phyloP scores from a whole-genome alignment of 1,140 invertebrate genomes.

The Zaprionus tsacasi region DNA sequence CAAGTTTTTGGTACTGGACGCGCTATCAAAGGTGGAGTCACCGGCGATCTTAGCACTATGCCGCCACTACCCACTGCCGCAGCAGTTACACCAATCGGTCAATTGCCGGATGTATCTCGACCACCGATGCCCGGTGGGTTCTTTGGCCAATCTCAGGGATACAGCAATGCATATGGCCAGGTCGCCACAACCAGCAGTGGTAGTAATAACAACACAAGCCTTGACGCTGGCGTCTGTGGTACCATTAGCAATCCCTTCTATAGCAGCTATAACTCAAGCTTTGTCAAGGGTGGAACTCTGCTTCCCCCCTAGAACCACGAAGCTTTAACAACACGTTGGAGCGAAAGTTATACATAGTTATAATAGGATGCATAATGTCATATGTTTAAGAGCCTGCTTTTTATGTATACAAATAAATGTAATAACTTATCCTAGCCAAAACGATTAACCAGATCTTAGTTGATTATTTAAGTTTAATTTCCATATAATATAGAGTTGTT shows the following conservation, averaged over 20 bases:
- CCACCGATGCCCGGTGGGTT: constrained; percentile 9
- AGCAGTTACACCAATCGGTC: constrained; percentile 11
- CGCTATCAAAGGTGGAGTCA: constrained; percentile 60
- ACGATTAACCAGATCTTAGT: not conserved
- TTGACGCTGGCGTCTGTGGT: not conserved
- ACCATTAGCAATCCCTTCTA: constrained; percentile 40
- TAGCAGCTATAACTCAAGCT: constrained; percentile 50
- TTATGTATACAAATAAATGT: constrained; percentile 34
- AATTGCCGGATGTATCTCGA: constrained; percentile 22
- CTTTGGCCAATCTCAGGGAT: constrained; percentile 28
- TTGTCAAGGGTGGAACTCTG: constrained; percentile 53
- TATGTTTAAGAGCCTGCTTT: constrained; percentile 28
- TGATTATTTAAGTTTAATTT: not conserved
- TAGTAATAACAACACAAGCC: not conserved
- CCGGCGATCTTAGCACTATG: constrained; percentile 3
- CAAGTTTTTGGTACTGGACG: constrained; percentile 55
- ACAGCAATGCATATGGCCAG: constrained; percentile 29
- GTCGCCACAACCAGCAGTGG: constrained; percentile 8
- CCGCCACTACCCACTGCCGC: constrained; percentile 8
- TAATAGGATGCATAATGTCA: constrained; percentile 21
- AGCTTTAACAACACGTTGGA: constrained; percentile 3
- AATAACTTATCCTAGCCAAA: constrained; percentile 30
- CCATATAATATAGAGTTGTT: too few species aligned
- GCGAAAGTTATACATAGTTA: constrained; percentile 40
- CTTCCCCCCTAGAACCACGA: constrained; percentile 56